Evolutionary conservation across 2,888 invertebrate species (phyloP).

Genomic region (Operophtera brumata): DNA sequence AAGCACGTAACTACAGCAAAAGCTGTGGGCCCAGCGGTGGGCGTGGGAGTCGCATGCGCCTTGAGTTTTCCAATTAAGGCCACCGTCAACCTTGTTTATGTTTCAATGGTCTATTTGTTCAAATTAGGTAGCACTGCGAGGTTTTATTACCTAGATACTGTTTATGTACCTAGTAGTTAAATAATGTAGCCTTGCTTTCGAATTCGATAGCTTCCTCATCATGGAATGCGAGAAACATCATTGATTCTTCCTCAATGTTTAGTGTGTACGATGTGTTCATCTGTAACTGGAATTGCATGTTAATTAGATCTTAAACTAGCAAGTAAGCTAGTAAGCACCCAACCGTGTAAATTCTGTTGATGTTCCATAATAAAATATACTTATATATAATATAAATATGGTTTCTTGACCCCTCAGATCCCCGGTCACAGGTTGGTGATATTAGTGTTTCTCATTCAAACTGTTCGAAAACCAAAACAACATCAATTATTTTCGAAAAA

Average conservation of each 20-base stretch:
- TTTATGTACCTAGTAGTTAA: slow-evolving; percentile 5
- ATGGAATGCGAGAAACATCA: too few relatives aligned
- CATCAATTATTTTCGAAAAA: too few relatives aligned
- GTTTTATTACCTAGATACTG: slow-evolving; percentile 30
- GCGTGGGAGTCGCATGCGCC: slow-evolving; percentile 48
- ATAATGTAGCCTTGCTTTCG: slow-evolving; percentile 4
- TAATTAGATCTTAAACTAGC: too few relatives aligned
- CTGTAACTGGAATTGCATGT: too few relatives aligned
- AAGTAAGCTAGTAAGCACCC: too few relatives aligned
- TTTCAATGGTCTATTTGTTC: slow-evolving; percentile 57
- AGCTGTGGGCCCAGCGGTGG: slow-evolving; percentile 37
- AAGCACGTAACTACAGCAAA: slow-evolving; percentile 15
- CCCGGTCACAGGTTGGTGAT: not conserved
- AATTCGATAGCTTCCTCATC: not conserved
- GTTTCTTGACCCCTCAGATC: not conserved
- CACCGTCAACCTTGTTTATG: slow-evolving; percentile 57
- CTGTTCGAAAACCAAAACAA: too few relatives aligned
- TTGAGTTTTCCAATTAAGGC: slow-evolving; percentile 67
- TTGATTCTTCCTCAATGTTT: too few relatives aligned
- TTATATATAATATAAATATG: too few relatives aligned
- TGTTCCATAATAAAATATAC: too few relatives aligned
- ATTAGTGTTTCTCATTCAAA: too few relatives aligned
- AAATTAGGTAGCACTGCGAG: slow-evolving; percentile 58
- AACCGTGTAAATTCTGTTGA: too few relatives aligned
- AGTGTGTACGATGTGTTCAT: too few relatives aligned